phyloP scores from a whole-genome alignment of 2,113 vertebrate genomes.

The Neogale vison region DNA sequence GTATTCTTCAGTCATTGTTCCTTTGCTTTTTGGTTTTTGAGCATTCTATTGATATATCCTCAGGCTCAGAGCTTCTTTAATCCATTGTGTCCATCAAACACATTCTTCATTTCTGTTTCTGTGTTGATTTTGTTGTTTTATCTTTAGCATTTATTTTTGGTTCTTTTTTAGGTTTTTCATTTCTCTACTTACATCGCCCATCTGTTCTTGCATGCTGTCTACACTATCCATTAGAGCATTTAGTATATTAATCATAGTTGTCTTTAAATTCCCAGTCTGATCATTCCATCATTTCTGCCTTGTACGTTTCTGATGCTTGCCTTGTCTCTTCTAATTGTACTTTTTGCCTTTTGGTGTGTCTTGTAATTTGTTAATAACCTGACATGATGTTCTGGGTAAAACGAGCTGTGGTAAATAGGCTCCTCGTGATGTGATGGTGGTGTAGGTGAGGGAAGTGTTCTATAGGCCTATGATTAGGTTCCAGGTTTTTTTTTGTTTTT shows the following conservation, averaged over 20 bases:
- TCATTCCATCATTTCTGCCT: background rate
- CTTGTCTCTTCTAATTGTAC: background rate
- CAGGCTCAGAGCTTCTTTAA: background rate
- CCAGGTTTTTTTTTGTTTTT: too few relatives aligned
- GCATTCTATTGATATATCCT: background rate
- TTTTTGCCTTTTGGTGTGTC: background rate
- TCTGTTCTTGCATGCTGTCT: background rate
- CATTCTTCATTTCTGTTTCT: background rate
- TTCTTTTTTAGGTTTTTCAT: background rate
- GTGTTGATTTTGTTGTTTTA: background rate
- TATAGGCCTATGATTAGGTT: too few relatives aligned
- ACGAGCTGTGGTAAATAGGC: background rate
- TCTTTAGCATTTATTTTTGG: background rate
- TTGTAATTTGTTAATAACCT: background rate
- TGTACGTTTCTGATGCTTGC: background rate
- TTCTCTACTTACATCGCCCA: background rate
- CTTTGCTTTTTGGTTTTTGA: background rate
- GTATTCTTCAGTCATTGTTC: background rate
- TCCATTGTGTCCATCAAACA: background rate
- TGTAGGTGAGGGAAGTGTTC: background rate
- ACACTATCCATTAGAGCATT: background rate
- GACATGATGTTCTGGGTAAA: background rate
- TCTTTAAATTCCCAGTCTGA: background rate
- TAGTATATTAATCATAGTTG: background rate
- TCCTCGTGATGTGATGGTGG: background rate